Evolutionary conservation across 2,888 invertebrate genomes (phyloP).

Genomic region (Andricus curvator): DNA sequence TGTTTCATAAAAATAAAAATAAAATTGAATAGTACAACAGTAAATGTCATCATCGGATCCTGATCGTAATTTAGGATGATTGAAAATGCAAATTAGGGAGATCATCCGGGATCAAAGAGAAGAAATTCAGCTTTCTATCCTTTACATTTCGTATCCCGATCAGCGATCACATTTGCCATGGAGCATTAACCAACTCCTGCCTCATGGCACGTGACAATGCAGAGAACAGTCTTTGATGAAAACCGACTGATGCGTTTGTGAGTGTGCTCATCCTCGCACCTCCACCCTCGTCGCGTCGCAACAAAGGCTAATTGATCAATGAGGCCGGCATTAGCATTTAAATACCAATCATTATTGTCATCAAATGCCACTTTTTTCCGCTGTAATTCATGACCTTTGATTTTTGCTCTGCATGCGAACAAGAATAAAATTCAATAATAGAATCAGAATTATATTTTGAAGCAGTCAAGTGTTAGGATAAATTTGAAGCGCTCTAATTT

Average conservation of each 20-base stretch:
- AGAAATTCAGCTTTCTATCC: slow-evolving; percentile 44
- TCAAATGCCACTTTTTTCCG: slow-evolving; percentile 21
- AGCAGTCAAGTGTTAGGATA: neutral
- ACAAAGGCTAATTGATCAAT: slow-evolving; percentile 76
- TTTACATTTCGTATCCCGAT: slow-evolving; percentile 43
- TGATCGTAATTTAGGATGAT: slow-evolving; percentile 55
- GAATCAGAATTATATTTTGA: neutral
- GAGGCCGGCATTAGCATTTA: slow-evolving; percentile 74
- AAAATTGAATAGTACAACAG: neutral
- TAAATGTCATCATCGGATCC: neutral
- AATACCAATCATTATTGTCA: slow-evolving; percentile 58
- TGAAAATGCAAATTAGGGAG: slow-evolving; percentile 62
- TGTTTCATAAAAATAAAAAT: neutral
- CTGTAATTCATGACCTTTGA: slow-evolving; percentile 18
- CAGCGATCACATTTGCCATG: slow-evolving; percentile 36
- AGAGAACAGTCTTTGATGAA: slow-evolving; percentile 63
- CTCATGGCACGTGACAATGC: slow-evolving; percentile 67
- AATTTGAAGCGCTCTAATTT: neutral
- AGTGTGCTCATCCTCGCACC: slow-evolving; percentile 41
- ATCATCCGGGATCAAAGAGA: slow-evolving; percentile 60
- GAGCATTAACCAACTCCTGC: slow-evolving; percentile 32
- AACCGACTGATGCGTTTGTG: slow-evolving; percentile 66
- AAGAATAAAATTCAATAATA: neutral
- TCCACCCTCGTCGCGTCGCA: slow-evolving; percentile 53
- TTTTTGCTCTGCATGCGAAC: neutral